Evolutionary conservation across 2,113 vertebrate genomes (phyloP), one percentile per base, ranked within the genome.

Genomic region (Trogon melanurus): DNA sequence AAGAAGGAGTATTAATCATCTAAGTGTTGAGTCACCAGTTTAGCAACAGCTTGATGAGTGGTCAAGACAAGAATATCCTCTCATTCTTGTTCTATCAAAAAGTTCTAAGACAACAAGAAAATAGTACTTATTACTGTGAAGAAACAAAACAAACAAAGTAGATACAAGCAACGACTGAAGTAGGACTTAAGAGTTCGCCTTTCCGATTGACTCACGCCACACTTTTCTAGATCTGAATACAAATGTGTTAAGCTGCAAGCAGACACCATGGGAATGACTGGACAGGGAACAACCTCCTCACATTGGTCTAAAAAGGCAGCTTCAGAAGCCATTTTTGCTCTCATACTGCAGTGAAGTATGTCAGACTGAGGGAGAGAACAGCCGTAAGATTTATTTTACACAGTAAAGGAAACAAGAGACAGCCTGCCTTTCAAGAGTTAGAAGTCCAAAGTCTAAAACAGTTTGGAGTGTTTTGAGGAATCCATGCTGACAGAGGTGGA

Each of bases 1-100:
- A 88, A 89, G 81, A 1, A 81, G 88, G 67, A 91, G 65, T 50
- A 78, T 97, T 95, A 97, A 82, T 98, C 96, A 97, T 62, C 60
- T 53, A 53, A 80, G 18, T 21, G 22, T 91, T 95, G 82, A 95
- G 95, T 93, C 97, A 96, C 61, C 86, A 65, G 67, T 94, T 93
- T 95, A 88, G 92, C 76, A 97, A 97, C 69, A 90, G 75, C 72
- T 58, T 72, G 88, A 56, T 79, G 91, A 93, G 81, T 88, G 29
- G 62, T 78, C 47, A 95, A 88, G 91, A 88, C 88, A 89, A 95
- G 75, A 96, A 92, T 78, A 95, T 89, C 75, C 44, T 96, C 91
- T 89, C 66, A 38, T 82, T 88, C 91, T 89, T 76, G 71, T 89
- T 95, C 88, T 75, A 93, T 86, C 83, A 64, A 72, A 79, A 91